These are phyloP conservation scores for Toxonevra muliebris DNA, from an alignment of 2,888 invertebrate species.

Conservation along the genomic window DNA sequence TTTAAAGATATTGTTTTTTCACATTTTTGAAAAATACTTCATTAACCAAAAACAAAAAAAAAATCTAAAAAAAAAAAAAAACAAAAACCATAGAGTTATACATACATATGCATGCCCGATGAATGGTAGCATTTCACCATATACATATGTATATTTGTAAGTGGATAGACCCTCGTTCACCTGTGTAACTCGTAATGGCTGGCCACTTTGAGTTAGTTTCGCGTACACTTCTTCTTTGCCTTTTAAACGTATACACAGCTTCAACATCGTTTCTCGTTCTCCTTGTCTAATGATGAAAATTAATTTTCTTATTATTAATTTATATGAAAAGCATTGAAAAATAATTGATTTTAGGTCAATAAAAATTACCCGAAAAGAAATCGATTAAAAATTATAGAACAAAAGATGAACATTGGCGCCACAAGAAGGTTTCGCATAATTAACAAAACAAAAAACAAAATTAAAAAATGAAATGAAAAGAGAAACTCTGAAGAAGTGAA, in stretches of 20 bases:
- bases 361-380: slow-evolving; percentile 41
- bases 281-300: slow-evolving; percentile 21
- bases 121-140: too few species aligned
- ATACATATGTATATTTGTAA: slow-evolving; percentile 1
- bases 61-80: slow-evolving; percentile 10
- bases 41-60: slow-evolving; percentile 22
- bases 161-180: not conserved
- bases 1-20: slow-evolving; percentile 26
- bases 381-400: slow-evolving; percentile 39
- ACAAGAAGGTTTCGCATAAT: slow-evolving; percentile 46
- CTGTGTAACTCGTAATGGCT: not conserved
- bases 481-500: slow-evolving; percentile 5
- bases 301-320: slow-evolving; percentile 32
- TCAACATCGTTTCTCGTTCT: not conserved
- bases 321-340: slow-evolving; percentile 28
- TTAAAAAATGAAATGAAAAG: slow-evolving; percentile 16
- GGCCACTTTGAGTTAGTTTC: not conserved
- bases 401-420: slow-evolving; percentile 41
- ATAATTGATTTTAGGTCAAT: slow-evolving; percentile 48
- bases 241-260: not conserved
- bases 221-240: not conserved
- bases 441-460: slow-evolving; percentile 37
- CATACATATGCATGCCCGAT: not conserved
- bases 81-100: not conserved
- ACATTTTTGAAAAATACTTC: slow-evolving; percentile 26